Conservation (phyloP, 2,113 vertebrate genomes). For the Burhinus bistriatus region DNA sequence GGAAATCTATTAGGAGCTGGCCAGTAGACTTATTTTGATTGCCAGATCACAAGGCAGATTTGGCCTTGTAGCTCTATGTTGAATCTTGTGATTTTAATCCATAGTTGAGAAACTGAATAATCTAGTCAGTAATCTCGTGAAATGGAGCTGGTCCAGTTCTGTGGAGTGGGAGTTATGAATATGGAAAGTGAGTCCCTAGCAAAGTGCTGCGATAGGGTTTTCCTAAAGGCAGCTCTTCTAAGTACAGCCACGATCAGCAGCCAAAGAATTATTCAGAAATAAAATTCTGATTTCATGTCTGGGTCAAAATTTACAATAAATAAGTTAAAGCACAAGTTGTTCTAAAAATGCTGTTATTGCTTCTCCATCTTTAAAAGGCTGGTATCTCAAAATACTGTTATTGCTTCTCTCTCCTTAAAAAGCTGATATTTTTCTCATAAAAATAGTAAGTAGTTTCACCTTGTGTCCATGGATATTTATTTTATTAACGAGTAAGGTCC, state of each 20-base stretch:
- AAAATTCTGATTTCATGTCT: slow-evolving; percentile 6
- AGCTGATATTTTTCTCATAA: not conserved
- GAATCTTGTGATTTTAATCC: not conserved
- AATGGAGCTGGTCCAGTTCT: not conserved
- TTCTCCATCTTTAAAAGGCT: not conserved
- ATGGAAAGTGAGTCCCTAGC: not conserved
- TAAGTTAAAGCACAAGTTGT: not conserved
- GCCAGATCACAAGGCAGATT: not conserved
- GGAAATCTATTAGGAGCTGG: not conserved
- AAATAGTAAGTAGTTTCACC: not conserved
- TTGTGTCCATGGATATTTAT: not conserved
- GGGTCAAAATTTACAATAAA: not conserved
- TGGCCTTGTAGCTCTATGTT: not conserved
- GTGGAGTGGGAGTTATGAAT: not conserved
- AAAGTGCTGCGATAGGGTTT: not conserved
- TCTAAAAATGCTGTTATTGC: not conserved
- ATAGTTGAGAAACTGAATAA: not conserved
- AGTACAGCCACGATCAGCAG: not conserved
- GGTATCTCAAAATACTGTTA: not conserved
- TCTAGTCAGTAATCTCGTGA: not conserved
- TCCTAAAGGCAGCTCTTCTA: not conserved
- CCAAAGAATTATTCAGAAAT: slow-evolving; percentile 1
- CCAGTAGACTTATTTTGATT: not conserved
- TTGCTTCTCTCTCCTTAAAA: not conserved
- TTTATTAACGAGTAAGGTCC: not conserved